Evolutionary conservation across 2,797 vertebrate genomes (phyloP).

Genomic region (Neosilurus hyrtlii): DNA sequence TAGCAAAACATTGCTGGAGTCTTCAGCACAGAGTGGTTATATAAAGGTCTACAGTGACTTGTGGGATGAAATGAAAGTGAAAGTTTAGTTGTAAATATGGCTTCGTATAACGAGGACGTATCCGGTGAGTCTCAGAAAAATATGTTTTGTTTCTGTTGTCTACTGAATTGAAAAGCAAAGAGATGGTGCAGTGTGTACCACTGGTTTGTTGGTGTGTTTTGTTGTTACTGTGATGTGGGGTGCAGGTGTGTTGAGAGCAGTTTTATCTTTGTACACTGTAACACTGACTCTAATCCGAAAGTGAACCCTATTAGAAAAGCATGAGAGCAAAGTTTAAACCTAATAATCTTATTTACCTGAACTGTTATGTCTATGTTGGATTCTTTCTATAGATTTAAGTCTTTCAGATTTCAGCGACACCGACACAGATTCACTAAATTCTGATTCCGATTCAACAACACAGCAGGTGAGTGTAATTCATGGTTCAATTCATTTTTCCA

Average conservation of each 20-base stretch:
- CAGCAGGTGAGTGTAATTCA: background rate
- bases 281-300: background rate
- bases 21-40: too few relatives aligned
- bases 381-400: constrained; percentile 11
- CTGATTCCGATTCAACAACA: background rate
- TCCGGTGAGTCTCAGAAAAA: background rate
- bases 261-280: background rate
- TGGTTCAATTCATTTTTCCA: background rate
- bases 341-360: background rate
- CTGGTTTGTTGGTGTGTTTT: background rate
- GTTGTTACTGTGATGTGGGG: too few relatives aligned
- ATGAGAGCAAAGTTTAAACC: background rate
- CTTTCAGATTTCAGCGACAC: constrained; percentile 18
- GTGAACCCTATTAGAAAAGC: background rate
- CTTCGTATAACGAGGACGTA: background rate
- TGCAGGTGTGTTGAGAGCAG: background rate
- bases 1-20: background rate
- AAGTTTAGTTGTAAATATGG: constrained; percentile 18
- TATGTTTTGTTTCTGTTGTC: background rate
- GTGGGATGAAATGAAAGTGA: constrained; percentile 21
- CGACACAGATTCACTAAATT: constrained; percentile 3
- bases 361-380: background rate
- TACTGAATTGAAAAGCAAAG: background rate
- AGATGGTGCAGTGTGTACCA: background rate
- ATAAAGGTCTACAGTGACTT: too few relatives aligned